Conservation (phyloP, 23 tunicate species). For the Styela plicata region DNA sequence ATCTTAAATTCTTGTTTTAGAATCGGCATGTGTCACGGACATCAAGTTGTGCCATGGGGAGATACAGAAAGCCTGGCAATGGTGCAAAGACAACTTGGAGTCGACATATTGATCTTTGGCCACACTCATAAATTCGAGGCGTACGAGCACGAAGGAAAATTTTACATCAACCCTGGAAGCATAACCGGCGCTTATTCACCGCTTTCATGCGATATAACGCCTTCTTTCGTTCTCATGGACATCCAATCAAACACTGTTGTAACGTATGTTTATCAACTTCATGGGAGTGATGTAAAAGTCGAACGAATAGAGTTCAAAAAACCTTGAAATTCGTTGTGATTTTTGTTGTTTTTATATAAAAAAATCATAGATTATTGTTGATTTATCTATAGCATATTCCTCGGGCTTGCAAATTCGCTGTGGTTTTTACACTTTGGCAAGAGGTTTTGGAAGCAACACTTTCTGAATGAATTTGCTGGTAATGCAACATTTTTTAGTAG, state of each 20-base stretch:
- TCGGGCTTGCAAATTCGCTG: too few relatives aligned
- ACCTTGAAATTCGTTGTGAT: too few relatives aligned
- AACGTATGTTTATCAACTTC: constrained; percentile 86
- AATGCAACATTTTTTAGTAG: too few relatives aligned
- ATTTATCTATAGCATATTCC: too few relatives aligned
- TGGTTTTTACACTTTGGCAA: too few relatives aligned
- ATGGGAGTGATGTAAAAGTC: constrained; percentile 79
- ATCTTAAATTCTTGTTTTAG: constrained; percentile 24
- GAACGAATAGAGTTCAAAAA: constrained; percentile 89
- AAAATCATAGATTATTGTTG: too few relatives aligned
- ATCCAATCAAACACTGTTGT: constrained; percentile 88
- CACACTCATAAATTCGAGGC: constrained; percentile 96
- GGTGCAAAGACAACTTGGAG: constrained; percentile 84
- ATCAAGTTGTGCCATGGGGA: constrained; percentile 97
- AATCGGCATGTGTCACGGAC: constrained; percentile 96
- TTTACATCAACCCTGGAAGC: constrained; percentile 95
- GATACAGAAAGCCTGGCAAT: constrained; percentile 82
- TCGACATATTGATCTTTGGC: constrained; percentile 90
- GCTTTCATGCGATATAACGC: constrained; percentile 58
- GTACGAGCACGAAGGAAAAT: constrained; percentile 85
- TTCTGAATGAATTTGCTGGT: too few relatives aligned
- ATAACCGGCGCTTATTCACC: constrained; percentile 95
- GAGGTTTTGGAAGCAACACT: too few relatives aligned
- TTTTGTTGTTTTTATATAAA: too few relatives aligned
- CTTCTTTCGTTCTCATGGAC: constrained; percentile 93